These are phyloP conservation scores for Drosophila fuyamai DNA, from an alignment of 1,140 invertebrate genomes.

Conservation along the genomic window DNA sequence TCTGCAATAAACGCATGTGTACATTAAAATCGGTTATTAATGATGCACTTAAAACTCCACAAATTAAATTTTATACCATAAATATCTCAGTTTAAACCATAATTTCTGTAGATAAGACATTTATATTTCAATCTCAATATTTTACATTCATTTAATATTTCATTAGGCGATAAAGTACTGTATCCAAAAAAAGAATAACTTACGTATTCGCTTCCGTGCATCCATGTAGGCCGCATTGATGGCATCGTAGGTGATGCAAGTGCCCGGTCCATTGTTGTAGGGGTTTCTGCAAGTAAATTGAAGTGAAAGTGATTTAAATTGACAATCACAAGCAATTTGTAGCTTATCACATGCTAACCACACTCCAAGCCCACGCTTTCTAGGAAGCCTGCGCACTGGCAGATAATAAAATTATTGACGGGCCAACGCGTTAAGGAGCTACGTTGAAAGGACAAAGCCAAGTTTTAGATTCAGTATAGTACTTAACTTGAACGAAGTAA, in stretches of 20 bases:
- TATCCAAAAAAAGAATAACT: constrained; percentile 83
- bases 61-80: neutral
- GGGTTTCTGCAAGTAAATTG: constrained; percentile 61
- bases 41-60: neutral
- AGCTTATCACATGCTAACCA: constrained; percentile 68
- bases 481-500: constrained; percentile 24
- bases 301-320: constrained; percentile 55
- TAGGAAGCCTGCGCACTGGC: constrained; percentile 44
- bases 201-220: constrained; percentile 93
- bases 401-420: constrained; percentile 81
- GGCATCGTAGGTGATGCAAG: constrained; percentile 96
- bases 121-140: neutral
- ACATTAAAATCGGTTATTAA: neutral
- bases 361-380: constrained; percentile 9
- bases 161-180: neutral
- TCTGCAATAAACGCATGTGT: constrained; percentile 85
- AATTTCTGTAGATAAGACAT: too few relatives aligned
- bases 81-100: neutral
- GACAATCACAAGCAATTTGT: constrained; percentile 64
- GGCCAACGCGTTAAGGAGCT: constrained; percentile 45
- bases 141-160: too few relatives aligned
- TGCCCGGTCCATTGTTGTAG: constrained; percentile 87
- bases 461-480: constrained; percentile 33
- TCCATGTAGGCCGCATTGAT: constrained; percentile 95
- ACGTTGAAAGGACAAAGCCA: constrained; percentile 8